These are phyloP conservation scores for Mythimna vitellina DNA, from an alignment of 2,888 invertebrate species.

Conservation along the genomic window DNA sequence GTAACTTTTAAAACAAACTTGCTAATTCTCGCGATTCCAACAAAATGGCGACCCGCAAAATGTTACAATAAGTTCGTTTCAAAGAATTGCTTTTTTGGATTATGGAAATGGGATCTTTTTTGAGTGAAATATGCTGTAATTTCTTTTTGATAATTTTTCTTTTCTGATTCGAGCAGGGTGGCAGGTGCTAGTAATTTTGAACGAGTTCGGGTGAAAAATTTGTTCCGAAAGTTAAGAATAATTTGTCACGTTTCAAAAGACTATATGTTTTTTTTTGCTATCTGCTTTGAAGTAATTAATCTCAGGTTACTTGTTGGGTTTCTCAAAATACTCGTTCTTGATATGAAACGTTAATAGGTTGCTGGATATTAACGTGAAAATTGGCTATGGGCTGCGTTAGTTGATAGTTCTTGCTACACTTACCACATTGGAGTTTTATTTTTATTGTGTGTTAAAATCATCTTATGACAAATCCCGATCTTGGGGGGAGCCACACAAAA, in stretches of 20 bases:
- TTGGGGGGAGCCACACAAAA: too few relatives aligned
- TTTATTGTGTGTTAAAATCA: too few relatives aligned
- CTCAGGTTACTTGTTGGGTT: neutral
- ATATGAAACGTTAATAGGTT: neutral
- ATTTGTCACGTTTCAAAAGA: conserved; percentile 28
- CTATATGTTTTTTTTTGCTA: conserved; percentile 1
- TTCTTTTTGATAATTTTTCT: conserved; percentile 45
- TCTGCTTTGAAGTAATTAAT: conserved; percentile 13
- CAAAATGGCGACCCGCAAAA: conserved; percentile 46
- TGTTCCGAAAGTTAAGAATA: conserved; percentile 29
- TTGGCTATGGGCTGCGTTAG: too few relatives aligned
- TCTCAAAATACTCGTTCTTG: neutral
- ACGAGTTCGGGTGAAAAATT: conserved; percentile 33
- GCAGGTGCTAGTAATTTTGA: conserved; percentile 41
- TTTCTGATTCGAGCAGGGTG: conserved; percentile 17
- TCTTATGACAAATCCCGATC: too few relatives aligned
- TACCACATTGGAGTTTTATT: too few relatives aligned
- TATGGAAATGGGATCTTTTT: conserved; percentile 48
- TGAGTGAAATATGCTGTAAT: conserved; percentile 39
- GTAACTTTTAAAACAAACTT: conserved; percentile 61
- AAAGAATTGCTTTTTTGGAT: conserved; percentile 53
- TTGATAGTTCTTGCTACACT: too few relatives aligned
- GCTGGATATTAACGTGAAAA: too few relatives aligned
- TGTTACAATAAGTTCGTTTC: conserved; percentile 49
- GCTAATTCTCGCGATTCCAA: conserved; percentile 43